A percentile compares a stretch with the other conserved stretches of the same genome.
phyloP scores from a whole-genome alignment of 1,140 invertebrate genomes.

The Steinernema khuongi region DNA sequence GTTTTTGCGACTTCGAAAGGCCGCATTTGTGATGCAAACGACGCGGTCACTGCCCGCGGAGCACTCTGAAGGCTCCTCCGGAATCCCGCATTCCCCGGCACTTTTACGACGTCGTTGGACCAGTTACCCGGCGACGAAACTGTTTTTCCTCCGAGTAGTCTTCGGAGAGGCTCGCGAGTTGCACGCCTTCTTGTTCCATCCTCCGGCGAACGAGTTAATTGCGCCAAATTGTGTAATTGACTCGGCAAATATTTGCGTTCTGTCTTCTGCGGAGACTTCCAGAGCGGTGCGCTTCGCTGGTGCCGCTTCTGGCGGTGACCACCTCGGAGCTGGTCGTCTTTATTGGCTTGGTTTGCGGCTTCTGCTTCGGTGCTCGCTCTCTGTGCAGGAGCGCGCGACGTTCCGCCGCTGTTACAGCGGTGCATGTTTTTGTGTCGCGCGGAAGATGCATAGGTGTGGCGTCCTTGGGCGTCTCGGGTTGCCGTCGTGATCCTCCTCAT shows the following conservation, averaged over 20 bases:
- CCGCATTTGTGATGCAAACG: slow-evolving; percentile 8
- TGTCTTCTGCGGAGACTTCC: not conserved
- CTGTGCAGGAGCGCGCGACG: not conserved
- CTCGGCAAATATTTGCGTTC: slow-evolving; percentile 7
- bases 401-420: slow-evolving; percentile 12
- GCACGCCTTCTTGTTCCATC: slow-evolving; percentile 1
- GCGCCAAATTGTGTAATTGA: slow-evolving; percentile 14
- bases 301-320: too few species aligned
- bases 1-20: not conserved
- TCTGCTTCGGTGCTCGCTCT: not conserved
- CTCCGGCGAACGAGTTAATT: slow-evolving; percentile 5
- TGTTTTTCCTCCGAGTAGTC: not conserved
- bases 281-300: not conserved
- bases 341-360: not conserved
- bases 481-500: slow-evolving; percentile 4
- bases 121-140: not conserved
- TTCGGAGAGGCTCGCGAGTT: not conserved
- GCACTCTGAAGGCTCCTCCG: not conserved
- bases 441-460: slow-evolving; percentile 12
- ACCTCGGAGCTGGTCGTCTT: not conserved
- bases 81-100: not conserved
- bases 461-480: slow-evolving; percentile 9
- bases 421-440: not conserved
- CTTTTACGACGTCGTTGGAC: slow-evolving; percentile 10
- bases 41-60: not conserved